Evolutionary conservation across 2,888 invertebrate genomes (phyloP).

Genomic region (Ennomos quercinarius): DNA sequence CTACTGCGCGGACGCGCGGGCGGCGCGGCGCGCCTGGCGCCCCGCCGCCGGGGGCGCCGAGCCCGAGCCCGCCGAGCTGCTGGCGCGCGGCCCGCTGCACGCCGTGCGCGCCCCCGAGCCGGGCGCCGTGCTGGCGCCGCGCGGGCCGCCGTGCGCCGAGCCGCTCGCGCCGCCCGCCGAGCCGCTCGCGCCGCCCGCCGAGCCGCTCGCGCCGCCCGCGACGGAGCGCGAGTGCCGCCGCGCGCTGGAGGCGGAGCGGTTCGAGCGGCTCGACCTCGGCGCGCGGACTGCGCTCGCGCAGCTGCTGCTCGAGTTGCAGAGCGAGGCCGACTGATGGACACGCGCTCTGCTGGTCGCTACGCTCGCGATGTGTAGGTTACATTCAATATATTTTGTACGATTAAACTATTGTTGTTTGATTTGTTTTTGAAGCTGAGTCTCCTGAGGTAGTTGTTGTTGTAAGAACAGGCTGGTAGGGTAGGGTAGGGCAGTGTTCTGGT

Average conservation of each 20-base stretch:
- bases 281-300: conserved; percentile 53
- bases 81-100: conserved; percentile 46
- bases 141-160: conserved; percentile 25
- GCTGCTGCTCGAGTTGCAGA: conserved; percentile 40
- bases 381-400: too few species aligned
- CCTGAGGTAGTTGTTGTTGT: too few species aligned
- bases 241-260: conserved; percentile 5
- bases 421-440: too few species aligned
- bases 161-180: conserved; percentile 12
- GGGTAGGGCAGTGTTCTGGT: too few species aligned
- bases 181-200: conserved; percentile 7
- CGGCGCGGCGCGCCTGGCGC: conserved; percentile 70
- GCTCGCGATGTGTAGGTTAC: too few species aligned
- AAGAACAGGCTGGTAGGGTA: too few species aligned
- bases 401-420: too few species aligned
- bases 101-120: conserved; percentile 39
- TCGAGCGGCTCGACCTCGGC: conserved; percentile 51
- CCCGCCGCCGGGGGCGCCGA: conserved; percentile 90
- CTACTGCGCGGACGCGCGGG: conserved; percentile 74
- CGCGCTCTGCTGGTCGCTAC: too few species aligned
- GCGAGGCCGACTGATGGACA: conserved; percentile 4
- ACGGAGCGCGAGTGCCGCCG: conserved; percentile 8
- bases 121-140: conserved; percentile 37
- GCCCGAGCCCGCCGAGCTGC: conserved; percentile 89
- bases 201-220: conserved; percentile 32